Evolutionary conservation across 2,113 vertebrate genomes (phyloP), one percentile per base, ranked within the genome.

Genomic region (Hiodon tergisus): DNA sequence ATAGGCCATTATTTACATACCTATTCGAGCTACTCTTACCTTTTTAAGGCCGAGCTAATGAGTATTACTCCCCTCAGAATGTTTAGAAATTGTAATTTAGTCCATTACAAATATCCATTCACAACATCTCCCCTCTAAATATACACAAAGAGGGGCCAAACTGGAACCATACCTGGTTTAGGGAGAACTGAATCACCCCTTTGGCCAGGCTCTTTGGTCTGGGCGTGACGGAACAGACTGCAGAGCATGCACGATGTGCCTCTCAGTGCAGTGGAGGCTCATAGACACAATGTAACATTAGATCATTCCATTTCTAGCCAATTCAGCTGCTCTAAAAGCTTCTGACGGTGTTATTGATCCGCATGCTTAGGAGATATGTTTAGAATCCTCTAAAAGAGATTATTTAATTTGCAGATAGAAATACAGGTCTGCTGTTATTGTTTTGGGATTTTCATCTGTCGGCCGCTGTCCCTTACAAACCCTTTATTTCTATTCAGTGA

Each of bases 331-430:
- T 69, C 83, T 86, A 84, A 86, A 84, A 84, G 85, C 83, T 78
- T 88, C 76, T 80, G 84, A 82, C 86, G 84, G 70, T 71, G 74
- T 78, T 82, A 89, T 89, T 85, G 89, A 90, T 88, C 82, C 77
- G 80, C 84, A 80, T 86, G 75, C 80, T 85, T 86, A 75, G 78
- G 31, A 61, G 78, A 82, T 85, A 77, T 63, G 71, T 59, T 75
- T 81, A 73, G 83, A 84, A 62, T 61, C 53, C 46, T 73, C 76
- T 81, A 77, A 81, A 86, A 82, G 71, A 82, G 81, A 82, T 74
- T 57, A 80, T 78, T 66, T 73, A 53, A 66, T 69, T 57, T 76
- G 47, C 51, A 67, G 59, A 73, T 9, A 67, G 17, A 78, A 83
- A 71, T 54, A 48, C 51, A 58, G 52, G 57, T n/a, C 58, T n/a